These are phyloP conservation scores for Petrosia ficiformis DNA, from an alignment of 37 sponge, comb jelly and placozoan genomes.

Conservation along the genomic window DNA sequence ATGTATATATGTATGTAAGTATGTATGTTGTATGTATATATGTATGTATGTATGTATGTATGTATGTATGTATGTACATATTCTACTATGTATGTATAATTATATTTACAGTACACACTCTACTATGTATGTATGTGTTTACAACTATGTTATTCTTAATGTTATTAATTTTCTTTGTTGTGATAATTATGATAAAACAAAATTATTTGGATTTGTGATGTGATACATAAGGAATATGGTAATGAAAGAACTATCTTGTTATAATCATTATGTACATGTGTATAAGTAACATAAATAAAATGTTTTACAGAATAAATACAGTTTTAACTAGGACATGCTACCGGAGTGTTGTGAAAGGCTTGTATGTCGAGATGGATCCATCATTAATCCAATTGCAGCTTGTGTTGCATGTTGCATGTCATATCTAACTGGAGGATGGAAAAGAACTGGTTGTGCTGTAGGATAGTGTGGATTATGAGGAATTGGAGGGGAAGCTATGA, in stretches of 20 bases:
- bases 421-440: slow-evolving; percentile 60
- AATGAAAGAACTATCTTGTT: background rate
- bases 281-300: background rate
- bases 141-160: too few species aligned
- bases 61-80: too few species aligned
- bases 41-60: too few species aligned
- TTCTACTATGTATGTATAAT: too few species aligned
- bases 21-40: too few species aligned
- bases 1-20: too few species aligned
- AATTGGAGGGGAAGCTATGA: slow-evolving; percentile 72
- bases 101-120: too few species aligned
- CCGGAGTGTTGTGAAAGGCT: background rate
- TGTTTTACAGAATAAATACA: background rate
- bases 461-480: slow-evolving; percentile 60
- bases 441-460: slow-evolving; percentile 41
- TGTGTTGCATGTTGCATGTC: slow-evolving; percentile 10
- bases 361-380: too few species aligned
- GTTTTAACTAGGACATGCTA: background rate
- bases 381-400: background rate
- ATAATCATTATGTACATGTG: background rate
- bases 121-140: too few species aligned
- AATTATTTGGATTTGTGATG: background rate
- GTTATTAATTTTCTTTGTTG: too few species aligned
- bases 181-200: too few species aligned
- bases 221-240: background rate